These are phyloP conservation scores for Esox masquinongy DNA, from an alignment of 2,797 vertebrate genomes.

Conservation along the genomic window DNA sequence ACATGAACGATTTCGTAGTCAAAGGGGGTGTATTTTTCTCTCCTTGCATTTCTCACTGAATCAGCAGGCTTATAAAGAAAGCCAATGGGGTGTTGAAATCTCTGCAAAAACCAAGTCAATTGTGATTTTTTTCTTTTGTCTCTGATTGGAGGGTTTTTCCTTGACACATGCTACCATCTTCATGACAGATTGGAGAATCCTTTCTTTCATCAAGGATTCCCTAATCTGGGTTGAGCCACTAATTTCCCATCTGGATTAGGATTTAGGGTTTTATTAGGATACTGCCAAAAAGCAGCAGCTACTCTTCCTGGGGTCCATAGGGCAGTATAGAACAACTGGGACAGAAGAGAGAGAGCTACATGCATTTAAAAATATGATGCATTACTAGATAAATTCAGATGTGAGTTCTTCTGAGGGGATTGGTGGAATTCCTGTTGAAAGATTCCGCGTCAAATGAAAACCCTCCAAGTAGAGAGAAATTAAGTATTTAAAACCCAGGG, in stretches of 20 bases:
- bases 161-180: background rate
- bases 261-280: background rate
- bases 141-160: background rate
- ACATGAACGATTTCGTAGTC: background rate
- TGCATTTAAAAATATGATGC: no score
- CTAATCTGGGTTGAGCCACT: background rate
- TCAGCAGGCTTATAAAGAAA: constrained; percentile 27
- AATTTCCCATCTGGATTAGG: background rate
- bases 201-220: background rate
- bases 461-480: no score
- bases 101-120: background rate
- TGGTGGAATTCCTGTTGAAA: no score
- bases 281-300: background rate
- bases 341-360: no score
- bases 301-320: background rate
- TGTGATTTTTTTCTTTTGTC: background rate
- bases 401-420: no score
- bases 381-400: no score
- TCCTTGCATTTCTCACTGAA: constrained; percentile 17
- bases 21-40: background rate
- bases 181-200: background rate
- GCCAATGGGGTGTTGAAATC: constrained; percentile 10
- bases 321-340: no score
- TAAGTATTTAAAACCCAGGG: no score
- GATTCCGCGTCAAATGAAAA: no score